Evolutionary conservation across 2,797 vertebrate genomes (phyloP), one percentile per base, ranked within the genome.

Genomic region (Trematomus bernacchii): DNA sequence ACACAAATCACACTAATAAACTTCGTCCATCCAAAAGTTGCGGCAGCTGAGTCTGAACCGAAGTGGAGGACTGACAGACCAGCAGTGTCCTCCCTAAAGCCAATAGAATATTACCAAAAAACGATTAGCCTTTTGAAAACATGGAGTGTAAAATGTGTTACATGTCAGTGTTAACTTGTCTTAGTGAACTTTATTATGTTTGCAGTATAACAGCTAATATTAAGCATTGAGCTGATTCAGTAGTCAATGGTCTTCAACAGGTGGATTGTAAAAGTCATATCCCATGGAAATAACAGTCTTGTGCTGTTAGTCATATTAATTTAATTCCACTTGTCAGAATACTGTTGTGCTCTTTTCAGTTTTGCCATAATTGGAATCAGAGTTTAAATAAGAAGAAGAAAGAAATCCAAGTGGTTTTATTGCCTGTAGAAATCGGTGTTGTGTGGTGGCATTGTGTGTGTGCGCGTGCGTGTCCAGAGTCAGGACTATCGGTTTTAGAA

Each of bases 401-500:
- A 37, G 52, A 51, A 60, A 57, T 55, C 61, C 2, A 59, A 75
- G 53, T 59, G 21, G 14, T 42, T 66, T 76, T 51, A 73, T 55
- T 55, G 42, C 54, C 44, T 21, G 13, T 21, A 23, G 33, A 66
- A 72, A 65, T 58, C 15, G 65, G 43, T 3, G 14, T 33, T 54
- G 37, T 47, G 18, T 23, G 14, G 15, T 21, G 23, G 46, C 16
- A 33, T 21, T 50, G 57, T 51, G 33, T 23, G 46, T 59, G 53
- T 59, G n/a, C 43, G 19, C 27, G 18, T 52, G 23, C 47, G 52
- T 58, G 16, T 72, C 27, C 37, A 63, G 14, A 47, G 11, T 54
- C 11, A 51, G 27, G 40, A 70, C 66, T 66, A 74, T 69, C 75
- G 77, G 75, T 83, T 83, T 68, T 48, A 54, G 50, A 74, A 68